Evolutionary conservation across 1,140 invertebrate genomes (phyloP).

Genomic region (Nylanderia fulva): DNA sequence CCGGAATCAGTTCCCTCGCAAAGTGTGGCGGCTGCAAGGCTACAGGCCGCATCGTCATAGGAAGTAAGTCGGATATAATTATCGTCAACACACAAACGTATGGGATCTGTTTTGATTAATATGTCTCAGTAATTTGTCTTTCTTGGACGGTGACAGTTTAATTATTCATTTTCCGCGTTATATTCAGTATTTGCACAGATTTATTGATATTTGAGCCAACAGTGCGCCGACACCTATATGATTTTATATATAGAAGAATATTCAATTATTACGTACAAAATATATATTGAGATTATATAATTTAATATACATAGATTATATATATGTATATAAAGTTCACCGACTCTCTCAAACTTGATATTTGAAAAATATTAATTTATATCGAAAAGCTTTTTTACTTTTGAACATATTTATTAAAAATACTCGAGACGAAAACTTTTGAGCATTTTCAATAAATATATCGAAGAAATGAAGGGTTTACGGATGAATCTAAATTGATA

Average conservation of each 20-base stretch:
- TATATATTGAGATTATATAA: slow-evolving; percentile 18
- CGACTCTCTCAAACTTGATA: not conserved
- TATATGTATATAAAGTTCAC: not conserved
- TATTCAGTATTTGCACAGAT: slow-evolving; percentile 13
- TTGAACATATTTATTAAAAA: slow-evolving; percentile 13
- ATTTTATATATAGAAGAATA: slow-evolving; percentile 14
- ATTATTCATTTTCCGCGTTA: slow-evolving; percentile 56
- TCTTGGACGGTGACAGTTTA: slow-evolving; percentile 80
- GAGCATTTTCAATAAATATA: slow-evolving; percentile 23
- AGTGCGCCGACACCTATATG: not conserved
- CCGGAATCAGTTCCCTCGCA: slow-evolving; percentile 84
- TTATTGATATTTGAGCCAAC: slow-evolving; percentile 24
- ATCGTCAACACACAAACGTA: slow-evolving; percentile 77
- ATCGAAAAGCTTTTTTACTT: not conserved
- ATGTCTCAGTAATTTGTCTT: slow-evolving; percentile 72
- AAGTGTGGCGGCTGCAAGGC: slow-evolving; percentile 84
- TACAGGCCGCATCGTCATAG: slow-evolving; percentile 84
- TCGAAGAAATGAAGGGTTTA: not conserved
- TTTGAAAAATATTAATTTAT: slow-evolving; percentile 32
- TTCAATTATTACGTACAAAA: not conserved
- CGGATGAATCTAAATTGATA: slow-evolving; percentile 11
- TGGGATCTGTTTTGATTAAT: slow-evolving; percentile 74
- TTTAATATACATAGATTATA: not conserved
- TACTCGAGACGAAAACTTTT: slow-evolving; percentile 8
- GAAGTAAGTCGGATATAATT: slow-evolving; percentile 83